Evolutionary conservation across 2,888 invertebrate species (phyloP).

Genomic region (Patella pellucida): DNA sequence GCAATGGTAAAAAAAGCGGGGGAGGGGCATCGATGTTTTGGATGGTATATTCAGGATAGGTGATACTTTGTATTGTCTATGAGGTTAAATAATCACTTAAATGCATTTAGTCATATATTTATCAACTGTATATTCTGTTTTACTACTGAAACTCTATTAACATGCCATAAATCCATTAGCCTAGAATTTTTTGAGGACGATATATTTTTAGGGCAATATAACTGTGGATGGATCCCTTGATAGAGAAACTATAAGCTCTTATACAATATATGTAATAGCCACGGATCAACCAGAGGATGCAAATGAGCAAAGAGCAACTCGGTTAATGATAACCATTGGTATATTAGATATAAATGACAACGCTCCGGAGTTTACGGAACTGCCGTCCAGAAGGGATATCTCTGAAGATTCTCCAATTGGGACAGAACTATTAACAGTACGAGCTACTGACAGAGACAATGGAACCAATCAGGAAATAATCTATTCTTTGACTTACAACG

Average conservation of each 20-base stretch:
- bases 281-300: slow-evolving; percentile 78
- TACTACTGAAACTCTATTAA: too few relatives aligned
- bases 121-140: too few relatives aligned
- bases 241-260: slow-evolving; percentile 80
- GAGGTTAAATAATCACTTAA: too few relatives aligned
- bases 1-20: too few relatives aligned
- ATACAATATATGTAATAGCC: slow-evolving; percentile 81
- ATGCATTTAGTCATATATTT: too few relatives aligned
- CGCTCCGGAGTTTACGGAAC: slow-evolving; percentile 78
- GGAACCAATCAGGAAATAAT: slow-evolving; percentile 49
- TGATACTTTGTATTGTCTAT: too few relatives aligned
- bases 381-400: slow-evolving; percentile 59
- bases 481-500: slow-evolving; percentile 37
- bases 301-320: slow-evolving; percentile 45
- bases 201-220: slow-evolving; percentile 68
- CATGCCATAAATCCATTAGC: too few relatives aligned
- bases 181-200: too few relatives aligned
- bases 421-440: slow-evolving; percentile 42
- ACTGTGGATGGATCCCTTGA: slow-evolving; percentile 73
- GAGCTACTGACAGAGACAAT: slow-evolving; percentile 51
- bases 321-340: slow-evolving; percentile 75
- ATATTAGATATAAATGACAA: slow-evolving; percentile 93
- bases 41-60: too few relatives aligned
- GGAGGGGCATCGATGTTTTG: too few relatives aligned
- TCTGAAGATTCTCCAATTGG: slow-evolving; percentile 42